Conservation (phyloP, 1,140 invertebrate genomes). For the Halotydeus destructor region DNA sequence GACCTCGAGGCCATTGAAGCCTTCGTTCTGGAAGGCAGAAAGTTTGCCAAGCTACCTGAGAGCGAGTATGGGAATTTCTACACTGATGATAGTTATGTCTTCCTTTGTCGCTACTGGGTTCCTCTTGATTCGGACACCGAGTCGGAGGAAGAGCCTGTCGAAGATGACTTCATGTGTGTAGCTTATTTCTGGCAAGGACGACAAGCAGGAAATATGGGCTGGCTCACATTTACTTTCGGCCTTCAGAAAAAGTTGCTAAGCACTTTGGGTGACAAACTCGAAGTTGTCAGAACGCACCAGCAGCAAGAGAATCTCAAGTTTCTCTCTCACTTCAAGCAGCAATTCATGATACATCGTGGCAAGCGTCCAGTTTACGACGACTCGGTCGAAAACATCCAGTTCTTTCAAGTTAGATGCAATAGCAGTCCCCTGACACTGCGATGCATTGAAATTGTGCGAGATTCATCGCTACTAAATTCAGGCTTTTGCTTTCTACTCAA, state of each 20-base stretch:
- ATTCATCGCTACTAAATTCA: constrained; percentile 39
- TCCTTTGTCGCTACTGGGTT: constrained; percentile 86
- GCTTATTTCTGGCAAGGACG: constrained; percentile 99
- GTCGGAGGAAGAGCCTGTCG: constrained; percentile 38
- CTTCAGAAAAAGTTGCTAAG: constrained; percentile 94
- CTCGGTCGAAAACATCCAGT: constrained; percentile 63
- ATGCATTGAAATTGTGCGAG: constrained; percentile 56
- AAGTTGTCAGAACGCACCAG: constrained; percentile 86
- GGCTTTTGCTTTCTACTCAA: constrained; percentile 26
- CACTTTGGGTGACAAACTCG: constrained; percentile 79
- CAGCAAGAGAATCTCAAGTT: constrained; percentile 99
- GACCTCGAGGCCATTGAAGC: constrained; percentile 90
- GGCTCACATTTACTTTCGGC: constrained; percentile 95
- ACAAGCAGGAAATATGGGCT: constrained; percentile 94
- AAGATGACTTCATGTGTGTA: constrained; percentile 82
- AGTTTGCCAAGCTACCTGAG: constrained; percentile 85
- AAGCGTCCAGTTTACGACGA: constrained; percentile 36
- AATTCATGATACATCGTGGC: constrained; percentile 82
- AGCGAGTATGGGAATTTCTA: constrained; percentile 72
- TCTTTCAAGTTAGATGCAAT: constrained; percentile 88
- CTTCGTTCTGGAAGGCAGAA: constrained; percentile 91
- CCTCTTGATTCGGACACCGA: constrained; percentile 36
- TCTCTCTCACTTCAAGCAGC: constrained; percentile 86
- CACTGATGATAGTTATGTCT: constrained; percentile 90
- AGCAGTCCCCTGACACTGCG: constrained; percentile 80